A percentile compares a stretch with the other conserved stretches of the same genome.
Conservation (phyloP, 2,888 invertebrate species). For the Drosophila trichaetosa region DNA sequence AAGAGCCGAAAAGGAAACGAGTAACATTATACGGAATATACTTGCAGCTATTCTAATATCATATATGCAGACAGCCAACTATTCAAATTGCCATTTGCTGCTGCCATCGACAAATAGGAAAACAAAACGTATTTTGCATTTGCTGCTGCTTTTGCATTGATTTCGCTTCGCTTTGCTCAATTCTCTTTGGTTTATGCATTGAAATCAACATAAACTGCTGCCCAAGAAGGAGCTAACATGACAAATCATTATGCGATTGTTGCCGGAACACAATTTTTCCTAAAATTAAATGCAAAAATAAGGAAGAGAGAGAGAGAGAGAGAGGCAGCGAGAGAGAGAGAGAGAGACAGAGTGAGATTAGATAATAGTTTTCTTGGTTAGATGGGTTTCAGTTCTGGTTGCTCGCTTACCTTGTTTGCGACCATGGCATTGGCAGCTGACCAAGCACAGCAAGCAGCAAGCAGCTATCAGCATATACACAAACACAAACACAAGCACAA, state of each 20-base stretch:
- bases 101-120: constrained; percentile 25
- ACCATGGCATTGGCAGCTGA: constrained; percentile 59
- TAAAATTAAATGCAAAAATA: constrained; percentile 1
- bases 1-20: constrained; percentile 1
- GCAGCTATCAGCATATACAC: not conserved
- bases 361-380: constrained; percentile 42
- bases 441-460: constrained; percentile 37
- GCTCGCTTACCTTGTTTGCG: constrained; percentile 35
- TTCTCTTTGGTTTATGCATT: constrained; percentile 6
- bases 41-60: constrained; percentile 3
- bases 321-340: not conserved
- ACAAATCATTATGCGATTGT: constrained; percentile 66
- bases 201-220: constrained; percentile 32
- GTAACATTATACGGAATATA: constrained; percentile 14
- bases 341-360: constrained; percentile 35
- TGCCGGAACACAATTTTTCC: constrained; percentile 11
- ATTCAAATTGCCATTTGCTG: constrained; percentile 48
- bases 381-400: constrained; percentile 23
- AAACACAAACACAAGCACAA: constrained; percentile 3
- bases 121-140: constrained; percentile 44
- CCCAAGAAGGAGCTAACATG: constrained; percentile 50
- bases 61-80: constrained; percentile 1
- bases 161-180: constrained; percentile 6
- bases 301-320: not conserved
- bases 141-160: constrained; percentile 27